Conservation (phyloP, 2,888 invertebrate species). For the Xylocampa areola region DNA sequence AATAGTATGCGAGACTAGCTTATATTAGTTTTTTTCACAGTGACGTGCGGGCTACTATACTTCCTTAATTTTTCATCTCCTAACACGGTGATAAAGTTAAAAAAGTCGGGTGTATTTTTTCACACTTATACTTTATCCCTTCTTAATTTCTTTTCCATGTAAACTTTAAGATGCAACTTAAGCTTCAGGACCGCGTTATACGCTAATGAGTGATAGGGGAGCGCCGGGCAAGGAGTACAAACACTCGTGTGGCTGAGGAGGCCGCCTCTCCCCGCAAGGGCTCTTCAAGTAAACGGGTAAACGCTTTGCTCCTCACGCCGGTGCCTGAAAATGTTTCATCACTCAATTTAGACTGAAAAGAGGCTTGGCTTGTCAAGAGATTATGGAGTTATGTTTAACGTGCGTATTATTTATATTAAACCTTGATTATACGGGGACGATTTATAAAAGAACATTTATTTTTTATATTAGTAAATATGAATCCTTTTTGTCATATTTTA, state of each 20-base stretch:
- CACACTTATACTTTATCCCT: neutral
- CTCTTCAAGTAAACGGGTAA: constrained; percentile 72
- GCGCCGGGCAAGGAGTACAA: constrained; percentile 63
- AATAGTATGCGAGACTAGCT: too few species aligned
- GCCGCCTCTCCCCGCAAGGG: constrained; percentile 61
- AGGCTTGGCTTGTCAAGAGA: constrained; percentile 10
- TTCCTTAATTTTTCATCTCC: too few species aligned
- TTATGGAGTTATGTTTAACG: constrained; percentile 3
- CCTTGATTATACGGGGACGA: too few species aligned
- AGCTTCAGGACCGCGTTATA: constrained; percentile 18
- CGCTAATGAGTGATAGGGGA: constrained; percentile 57
- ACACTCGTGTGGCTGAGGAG: constrained; percentile 65
- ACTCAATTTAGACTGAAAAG: constrained; percentile 64
- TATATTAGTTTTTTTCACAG: too few species aligned
- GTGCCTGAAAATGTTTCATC: constrained; percentile 68
- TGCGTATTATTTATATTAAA: neutral
- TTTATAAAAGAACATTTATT: too few species aligned
- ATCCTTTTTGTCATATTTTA: too few species aligned
- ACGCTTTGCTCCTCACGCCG: constrained; percentile 60
- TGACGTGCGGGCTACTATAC: too few species aligned
- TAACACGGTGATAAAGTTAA: too few species aligned
- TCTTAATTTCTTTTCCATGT: neutral
- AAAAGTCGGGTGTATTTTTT: too few species aligned
- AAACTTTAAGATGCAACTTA: constrained; percentile 12
- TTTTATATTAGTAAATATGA: too few species aligned